Base-by-base conservation (phyloP, 2,797 vertebrate species). In the Hippocampus kuda region DNA sequence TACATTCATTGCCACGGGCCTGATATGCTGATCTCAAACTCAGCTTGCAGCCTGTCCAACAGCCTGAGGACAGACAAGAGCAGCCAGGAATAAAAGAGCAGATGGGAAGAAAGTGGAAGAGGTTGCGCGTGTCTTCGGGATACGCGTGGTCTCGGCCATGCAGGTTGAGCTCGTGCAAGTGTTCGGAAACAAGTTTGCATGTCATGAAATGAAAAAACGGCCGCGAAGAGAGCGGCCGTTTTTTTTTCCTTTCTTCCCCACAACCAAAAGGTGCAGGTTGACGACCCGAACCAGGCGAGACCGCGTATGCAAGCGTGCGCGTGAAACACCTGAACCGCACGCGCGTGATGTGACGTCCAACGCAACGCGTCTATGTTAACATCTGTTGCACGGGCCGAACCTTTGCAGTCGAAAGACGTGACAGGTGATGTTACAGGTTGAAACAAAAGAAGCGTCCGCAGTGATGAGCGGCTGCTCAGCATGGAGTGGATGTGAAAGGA, bases 351-450 rank as follows among this genome's bases (percentile, higher is more conserved):
- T 26, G 63, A 41, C 24, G 60, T 4, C 16, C 42, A 51, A 51
- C 22, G 59, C 67, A 61, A 65, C 38, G 30, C 8, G 51, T n/a
- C n/a, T 0, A 2, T 20, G 27, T 61, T 61, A 57, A 62, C 79
- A 81, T 79, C 69, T 78, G 77, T 79, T 81, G 77, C 80, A 62
- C 72, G 13, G 0, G 15, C 56, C 30, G 26, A 59, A 30, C 22
- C n/a, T 60, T 20, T 9, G 59, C 59, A 34, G 27, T 9, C 9
- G 20, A 61, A 38, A 18, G 27, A 61, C 27, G 30, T 61, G 59
- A 61, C 30, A 61, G 27, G 59, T 61, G 59, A 61, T 38, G 30
- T 20, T 34, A 18, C 16, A 61, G 16, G 16, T 61, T 34, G 59
- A 61, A 34, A 61, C 59, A 61, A 61, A 56, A 61, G 59, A 30